Conservation (phyloP, 2,797 vertebrate genomes). For the Smutsia gigantea region DNA sequence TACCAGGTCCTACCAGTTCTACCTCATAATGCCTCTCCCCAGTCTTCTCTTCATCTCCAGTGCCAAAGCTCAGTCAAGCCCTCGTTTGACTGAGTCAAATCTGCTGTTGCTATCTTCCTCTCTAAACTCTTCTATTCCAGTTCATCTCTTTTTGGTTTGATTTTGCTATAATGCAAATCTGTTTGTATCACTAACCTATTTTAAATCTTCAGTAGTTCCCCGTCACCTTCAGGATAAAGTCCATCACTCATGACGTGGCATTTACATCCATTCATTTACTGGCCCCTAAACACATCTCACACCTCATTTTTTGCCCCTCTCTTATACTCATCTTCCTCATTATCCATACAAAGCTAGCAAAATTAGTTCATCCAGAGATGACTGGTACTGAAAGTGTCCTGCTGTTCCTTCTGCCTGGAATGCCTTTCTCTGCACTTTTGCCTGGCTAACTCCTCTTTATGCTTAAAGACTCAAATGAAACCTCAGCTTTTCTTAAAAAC, state of each 20-base stretch:
- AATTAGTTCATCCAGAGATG: background rate
- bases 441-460: background rate
- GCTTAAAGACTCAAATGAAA: background rate
- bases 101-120: background rate
- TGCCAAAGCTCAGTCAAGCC: background rate
- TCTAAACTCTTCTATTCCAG: background rate
- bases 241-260: background rate
- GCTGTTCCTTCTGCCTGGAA: background rate
- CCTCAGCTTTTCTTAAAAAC: background rate
- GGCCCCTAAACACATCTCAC: background rate
- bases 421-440: background rate
- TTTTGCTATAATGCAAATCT: background rate
- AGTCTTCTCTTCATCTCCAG: background rate
- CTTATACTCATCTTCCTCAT: background rate
- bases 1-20: background rate
- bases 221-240: background rate
- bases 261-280: background rate
- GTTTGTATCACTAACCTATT: background rate
- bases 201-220: background rate
- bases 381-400: background rate
- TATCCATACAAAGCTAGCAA: background rate
- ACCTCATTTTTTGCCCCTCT: background rate
- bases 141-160: background rate
- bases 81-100: background rate
- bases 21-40: background rate